These are phyloP conservation scores for Piezodorus guildinii DNA, from an alignment of 1,140 invertebrate species.

Conservation along the genomic window DNA sequence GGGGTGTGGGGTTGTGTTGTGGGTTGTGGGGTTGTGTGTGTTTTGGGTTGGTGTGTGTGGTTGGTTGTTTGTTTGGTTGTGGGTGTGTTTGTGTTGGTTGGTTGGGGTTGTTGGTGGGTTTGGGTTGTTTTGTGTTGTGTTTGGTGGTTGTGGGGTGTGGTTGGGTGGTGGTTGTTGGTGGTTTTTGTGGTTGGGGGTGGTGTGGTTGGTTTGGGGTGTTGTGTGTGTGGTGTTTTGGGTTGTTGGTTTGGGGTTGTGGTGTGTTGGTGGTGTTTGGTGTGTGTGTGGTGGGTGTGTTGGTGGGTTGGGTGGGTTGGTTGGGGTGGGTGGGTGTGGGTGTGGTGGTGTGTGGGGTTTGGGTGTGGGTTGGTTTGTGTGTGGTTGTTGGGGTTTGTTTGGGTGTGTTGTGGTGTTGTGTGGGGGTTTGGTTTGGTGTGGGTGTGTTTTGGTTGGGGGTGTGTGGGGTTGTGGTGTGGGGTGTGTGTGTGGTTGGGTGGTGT, in stretches of 20 bases:
- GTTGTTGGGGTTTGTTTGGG: not conserved
- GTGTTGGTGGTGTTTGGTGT: conserved; percentile 5
- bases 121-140: too few species aligned
- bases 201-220: not conserved
- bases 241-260: not conserved
- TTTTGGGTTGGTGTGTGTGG: too few species aligned
- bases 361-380: not conserved
- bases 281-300: conserved; percentile 1
- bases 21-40: too few species aligned
- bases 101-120: too few species aligned
- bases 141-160: too few species aligned
- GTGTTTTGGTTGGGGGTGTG: too few species aligned
- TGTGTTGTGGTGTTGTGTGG: not conserved
- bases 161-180: too few species aligned
- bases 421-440: not conserved
- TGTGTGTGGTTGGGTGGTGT: too few species aligned
- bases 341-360: not conserved
- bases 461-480: too few species aligned
- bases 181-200: not conserved
- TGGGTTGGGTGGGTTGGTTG: not conserved
- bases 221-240: not conserved
- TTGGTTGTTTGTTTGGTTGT: too few species aligned
- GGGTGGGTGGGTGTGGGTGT: not conserved
- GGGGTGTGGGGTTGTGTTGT: too few species aligned
- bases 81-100: too few species aligned